Evolutionary conservation across 23 tunicate genomes (phyloP).

Genomic region (Trididemnum clinides): DNA sequence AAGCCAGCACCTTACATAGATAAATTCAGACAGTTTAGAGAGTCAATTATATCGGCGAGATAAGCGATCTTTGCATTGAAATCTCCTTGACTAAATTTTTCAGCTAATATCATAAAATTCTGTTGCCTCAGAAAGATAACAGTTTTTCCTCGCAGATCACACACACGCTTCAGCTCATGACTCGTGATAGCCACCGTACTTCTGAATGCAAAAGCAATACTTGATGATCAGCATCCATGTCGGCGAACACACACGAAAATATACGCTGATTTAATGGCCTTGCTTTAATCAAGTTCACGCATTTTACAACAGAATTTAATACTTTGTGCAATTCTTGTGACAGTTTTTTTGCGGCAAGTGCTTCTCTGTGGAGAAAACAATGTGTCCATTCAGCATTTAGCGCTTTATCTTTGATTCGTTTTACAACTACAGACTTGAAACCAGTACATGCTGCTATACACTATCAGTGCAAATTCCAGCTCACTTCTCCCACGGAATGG

Average conservation of each 20-base stretch:
- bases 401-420: constrained; percentile 36
- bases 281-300: constrained; percentile 42
- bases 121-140: constrained; percentile 5
- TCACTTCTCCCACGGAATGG: constrained; percentile 39
- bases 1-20: too few relatives aligned
- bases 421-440: constrained; percentile 14
- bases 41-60: too few relatives aligned
- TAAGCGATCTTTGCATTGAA: too few relatives aligned
- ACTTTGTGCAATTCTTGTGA: constrained; percentile 33
- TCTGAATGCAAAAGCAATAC: constrained; percentile 18
- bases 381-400: constrained; percentile 38
- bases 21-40: too few relatives aligned
- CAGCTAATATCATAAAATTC: too few relatives aligned
- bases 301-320: constrained; percentile 29
- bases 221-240: constrained; percentile 46
- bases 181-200: constrained; percentile 21
- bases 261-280: constrained; percentile 34
- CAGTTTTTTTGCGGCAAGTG: constrained; percentile 21
- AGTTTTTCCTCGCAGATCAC: constrained; percentile 27
- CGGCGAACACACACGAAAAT: constrained; percentile 29
- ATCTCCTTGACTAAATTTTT: too few relatives aligned
- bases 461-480: constrained; percentile 41
- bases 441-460: constrained; percentile 45
- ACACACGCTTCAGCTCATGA: constrained; percentile 23
- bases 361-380: constrained; percentile 46